These are phyloP conservation scores for Camelus bactrianus DNA, from an alignment of 2,113 vertebrate species.

Conservation along the genomic window DNA sequence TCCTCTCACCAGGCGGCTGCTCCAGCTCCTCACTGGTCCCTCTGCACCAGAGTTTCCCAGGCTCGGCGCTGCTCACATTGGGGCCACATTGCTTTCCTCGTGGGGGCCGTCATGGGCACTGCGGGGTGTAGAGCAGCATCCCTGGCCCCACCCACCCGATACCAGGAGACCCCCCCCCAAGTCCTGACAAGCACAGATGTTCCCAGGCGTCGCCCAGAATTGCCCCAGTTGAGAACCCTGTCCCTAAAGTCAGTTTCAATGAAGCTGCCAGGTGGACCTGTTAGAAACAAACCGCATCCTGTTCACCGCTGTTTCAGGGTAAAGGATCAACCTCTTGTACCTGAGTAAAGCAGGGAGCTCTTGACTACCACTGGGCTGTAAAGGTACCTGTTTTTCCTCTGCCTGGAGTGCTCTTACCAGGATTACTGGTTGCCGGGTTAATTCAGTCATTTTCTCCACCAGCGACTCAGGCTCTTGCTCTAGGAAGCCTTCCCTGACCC, in stretches of 20 bases:
- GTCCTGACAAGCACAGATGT: background rate
- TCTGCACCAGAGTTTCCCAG: background rate
- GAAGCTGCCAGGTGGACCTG: too few species aligned
- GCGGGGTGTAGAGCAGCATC: background rate
- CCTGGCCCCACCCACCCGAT: background rate
- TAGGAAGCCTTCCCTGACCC: background rate
- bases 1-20: background rate
- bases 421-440: background rate
- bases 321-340: too few species aligned
- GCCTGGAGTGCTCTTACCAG: too few species aligned
- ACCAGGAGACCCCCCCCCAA: too few species aligned
- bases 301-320: background rate
- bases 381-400: too few species aligned
- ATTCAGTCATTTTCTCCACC: too few species aligned
- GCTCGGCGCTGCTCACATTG: background rate
- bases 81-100: rapidly evolving
- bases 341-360: background rate
- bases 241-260: background rate
- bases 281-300: background rate
- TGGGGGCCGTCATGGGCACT: background rate
- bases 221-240: background rate
- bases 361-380: rapidly evolving
- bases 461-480: background rate
- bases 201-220: too few species aligned
- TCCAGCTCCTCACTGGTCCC: background rate